Base-by-base conservation (phyloP, 2,797 vertebrate species). In the Sylvilagus floridanus region DNA sequence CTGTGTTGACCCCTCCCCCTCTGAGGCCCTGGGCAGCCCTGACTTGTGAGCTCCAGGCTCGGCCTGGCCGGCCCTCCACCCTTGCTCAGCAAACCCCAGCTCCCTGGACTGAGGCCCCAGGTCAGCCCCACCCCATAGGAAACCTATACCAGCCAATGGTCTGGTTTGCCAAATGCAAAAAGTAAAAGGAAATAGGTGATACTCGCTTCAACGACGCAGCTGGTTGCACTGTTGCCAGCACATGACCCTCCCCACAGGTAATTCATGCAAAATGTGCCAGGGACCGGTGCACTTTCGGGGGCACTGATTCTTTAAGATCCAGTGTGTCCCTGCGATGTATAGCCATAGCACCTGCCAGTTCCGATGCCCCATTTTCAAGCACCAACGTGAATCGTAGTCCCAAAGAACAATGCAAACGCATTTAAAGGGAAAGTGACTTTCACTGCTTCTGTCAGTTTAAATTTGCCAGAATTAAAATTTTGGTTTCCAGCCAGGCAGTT, bases 141-240 rank as follows among this genome's bases (percentile, higher is more conserved):
- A 17, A 14, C n/a, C 22, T 6, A 12, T 13, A 1, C 5, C 1
- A 26, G 57, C 19, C 84, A 73, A 84, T 30, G 2, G 11, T 21
- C 35, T 17, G 0, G 57, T 26, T 35, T 6, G 32, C 14, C 6
- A 2, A 12, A 12, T 2, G 5, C 22, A 60, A 28, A 52, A 19
- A 35, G 63, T 14, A 7, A 5, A 32, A 68, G 21, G 78, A 47
- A 77, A 32, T 0, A 1, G 42, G 6, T 30, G 54, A 26, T 4
- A n/a, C 4, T 9, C 1, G 62, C 24, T 63, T 57, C 30, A 13
- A 13, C 0, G 4, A 8, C 0, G 37, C 37, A 28, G 2, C 9
- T 52, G 65, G 32, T 5, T 8, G 11, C 14, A 4, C 0, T 2
- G 66, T 32, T 30, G 22, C 32, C 37, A 22, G 69, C 72, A 50